phyloP scores from a whole-genome alignment of 2,888 invertebrate species.

The Epistrophe grossulariae region DNA sequence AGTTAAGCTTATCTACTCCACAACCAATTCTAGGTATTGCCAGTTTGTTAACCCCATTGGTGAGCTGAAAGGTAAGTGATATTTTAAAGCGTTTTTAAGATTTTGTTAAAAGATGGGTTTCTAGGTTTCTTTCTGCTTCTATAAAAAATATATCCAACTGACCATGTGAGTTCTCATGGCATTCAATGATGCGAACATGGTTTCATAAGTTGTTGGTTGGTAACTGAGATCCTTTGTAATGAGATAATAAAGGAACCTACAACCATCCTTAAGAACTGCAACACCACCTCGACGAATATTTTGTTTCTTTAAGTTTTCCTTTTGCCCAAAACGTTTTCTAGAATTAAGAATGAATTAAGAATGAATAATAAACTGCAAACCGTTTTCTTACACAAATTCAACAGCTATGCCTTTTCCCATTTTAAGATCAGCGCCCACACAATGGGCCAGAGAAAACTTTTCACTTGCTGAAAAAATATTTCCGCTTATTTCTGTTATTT shows the following conservation, averaged over 20 bases:
- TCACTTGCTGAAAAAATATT: conserved; percentile 84
- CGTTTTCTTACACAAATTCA: conserved; percentile 79
- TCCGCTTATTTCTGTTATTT: conserved; percentile 83
- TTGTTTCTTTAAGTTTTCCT: conserved; percentile 79
- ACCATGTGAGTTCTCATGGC: conserved; percentile 82
- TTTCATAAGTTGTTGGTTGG: conserved; percentile 84
- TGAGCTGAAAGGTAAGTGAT: conserved; percentile 77
- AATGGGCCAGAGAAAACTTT: conserved; percentile 85
- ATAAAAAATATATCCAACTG: conserved; percentile 43
- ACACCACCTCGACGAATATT: conserved; percentile 83
- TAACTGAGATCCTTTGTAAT: conserved; percentile 85
- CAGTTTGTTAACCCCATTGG: conserved; percentile 84
- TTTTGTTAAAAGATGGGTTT: too few species aligned
- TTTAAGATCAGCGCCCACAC: conserved; percentile 85
- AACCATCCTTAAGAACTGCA: conserved; percentile 82
- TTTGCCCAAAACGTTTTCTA: conserved; percentile 81
- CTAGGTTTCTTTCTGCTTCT: not conserved
- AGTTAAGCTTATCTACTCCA: conserved; percentile 87
- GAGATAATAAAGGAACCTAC: conserved; percentile 85
- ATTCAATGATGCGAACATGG: conserved; percentile 82
- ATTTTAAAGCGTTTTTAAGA: not conserved
- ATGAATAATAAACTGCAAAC: not conserved
- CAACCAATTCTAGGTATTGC: conserved; percentile 88
- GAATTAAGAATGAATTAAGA: not conserved
- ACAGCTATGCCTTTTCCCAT: conserved; percentile 86